A percentile compares a stretch with the other conserved stretches of the same genome.
These are phyloP conservation scores for Halichoerus grypus DNA, from an alignment of 2,113 vertebrate species.

Conservation along the genomic window DNA sequence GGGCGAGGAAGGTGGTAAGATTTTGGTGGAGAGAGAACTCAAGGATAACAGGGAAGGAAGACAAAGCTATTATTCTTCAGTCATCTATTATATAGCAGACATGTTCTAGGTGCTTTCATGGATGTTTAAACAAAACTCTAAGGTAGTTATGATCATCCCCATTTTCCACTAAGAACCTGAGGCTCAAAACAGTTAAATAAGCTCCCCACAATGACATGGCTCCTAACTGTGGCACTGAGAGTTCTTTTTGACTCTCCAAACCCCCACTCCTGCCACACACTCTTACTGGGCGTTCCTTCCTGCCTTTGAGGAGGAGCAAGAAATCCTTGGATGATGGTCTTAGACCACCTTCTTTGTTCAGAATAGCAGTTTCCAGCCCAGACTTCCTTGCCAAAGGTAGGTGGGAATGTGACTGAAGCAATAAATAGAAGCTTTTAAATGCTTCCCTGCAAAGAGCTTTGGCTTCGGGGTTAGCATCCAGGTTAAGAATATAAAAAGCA, in stretches of 20 bases:
- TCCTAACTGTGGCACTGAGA: background rate
- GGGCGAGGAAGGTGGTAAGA: background rate
- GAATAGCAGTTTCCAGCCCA: background rate
- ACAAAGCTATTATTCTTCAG: background rate
- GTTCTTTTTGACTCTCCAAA: background rate
- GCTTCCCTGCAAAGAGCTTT: constrained; percentile 43
- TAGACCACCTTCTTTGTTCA: background rate
- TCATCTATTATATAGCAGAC: background rate
- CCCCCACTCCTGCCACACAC: background rate
- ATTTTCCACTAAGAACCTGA: background rate
- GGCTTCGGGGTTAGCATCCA: background rate
- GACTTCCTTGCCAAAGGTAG: background rate
- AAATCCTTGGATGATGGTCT: background rate
- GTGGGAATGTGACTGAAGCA: background rate
- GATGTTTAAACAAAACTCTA: background rate
- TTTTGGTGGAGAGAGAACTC: background rate
- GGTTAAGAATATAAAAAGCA: constrained; percentile 57
- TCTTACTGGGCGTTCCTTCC: background rate
- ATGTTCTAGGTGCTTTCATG: background rate
- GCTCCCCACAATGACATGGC: background rate
- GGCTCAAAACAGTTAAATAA: background rate
- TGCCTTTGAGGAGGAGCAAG: background rate
- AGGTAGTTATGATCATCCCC: background rate
- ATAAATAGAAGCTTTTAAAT: constrained; percentile 1
- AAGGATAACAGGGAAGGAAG: background rate